phyloP scores from a whole-genome alignment of 2,888 invertebrate species.

The Empis livida region DNA sequence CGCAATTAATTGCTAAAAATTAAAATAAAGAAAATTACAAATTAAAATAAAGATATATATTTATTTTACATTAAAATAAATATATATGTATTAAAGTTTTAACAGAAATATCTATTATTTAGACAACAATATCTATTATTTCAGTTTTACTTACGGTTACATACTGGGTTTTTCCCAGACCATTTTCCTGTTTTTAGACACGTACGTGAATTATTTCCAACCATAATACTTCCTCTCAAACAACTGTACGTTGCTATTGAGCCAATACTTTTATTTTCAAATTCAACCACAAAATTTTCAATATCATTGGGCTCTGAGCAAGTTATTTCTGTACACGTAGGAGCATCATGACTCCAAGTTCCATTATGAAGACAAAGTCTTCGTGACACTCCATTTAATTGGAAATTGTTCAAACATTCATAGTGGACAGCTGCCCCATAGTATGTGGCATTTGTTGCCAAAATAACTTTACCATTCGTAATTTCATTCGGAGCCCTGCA shows the following conservation, averaged over 20 bases:
- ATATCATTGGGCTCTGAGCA: slow-evolving; percentile 55
- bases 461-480: slow-evolving; percentile 58
- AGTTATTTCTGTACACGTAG: slow-evolving; percentile 71
- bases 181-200: slow-evolving; percentile 70
- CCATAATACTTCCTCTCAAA: slow-evolving; percentile 64
- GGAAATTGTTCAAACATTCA: slow-evolving; percentile 68
- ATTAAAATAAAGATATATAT: no score
- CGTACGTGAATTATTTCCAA: slow-evolving; percentile 64
- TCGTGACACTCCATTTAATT: slow-evolving; percentile 69
- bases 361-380: slow-evolving; percentile 77
- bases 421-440: slow-evolving; percentile 78
- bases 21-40: slow-evolving; percentile 6
- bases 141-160: slow-evolving; percentile 60
- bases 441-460: slow-evolving; percentile 78
- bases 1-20: slow-evolving; percentile 72
- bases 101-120: no score
- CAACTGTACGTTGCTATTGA: slow-evolving; percentile 71
- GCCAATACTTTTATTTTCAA: slow-evolving; percentile 37
- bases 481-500: slow-evolving; percentile 65
- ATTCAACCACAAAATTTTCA: slow-evolving; percentile 43
- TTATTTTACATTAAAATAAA: no score
- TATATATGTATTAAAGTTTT: no score
- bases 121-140: no score
- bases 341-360: slow-evolving; percentile 78
- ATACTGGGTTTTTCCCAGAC: slow-evolving; percentile 65